These are phyloP conservation scores for Acromyrmex heyeri DNA, from an alignment of 1,140 invertebrate species.

Conservation along the genomic window DNA sequence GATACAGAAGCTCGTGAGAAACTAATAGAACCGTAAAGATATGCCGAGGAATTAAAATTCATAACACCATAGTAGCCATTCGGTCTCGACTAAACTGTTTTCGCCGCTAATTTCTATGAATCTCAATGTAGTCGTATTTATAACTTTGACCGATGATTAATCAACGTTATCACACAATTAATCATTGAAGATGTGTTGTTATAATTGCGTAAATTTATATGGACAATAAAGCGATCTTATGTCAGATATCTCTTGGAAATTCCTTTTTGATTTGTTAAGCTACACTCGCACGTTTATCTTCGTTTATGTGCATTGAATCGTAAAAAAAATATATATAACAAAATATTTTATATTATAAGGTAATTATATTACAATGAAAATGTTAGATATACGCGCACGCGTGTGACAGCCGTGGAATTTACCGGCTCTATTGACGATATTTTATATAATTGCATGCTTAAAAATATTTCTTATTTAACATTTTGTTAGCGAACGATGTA, in stretches of 20 bases:
- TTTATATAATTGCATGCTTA: background rate
- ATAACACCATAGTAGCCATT: slow-evolving; percentile 40
- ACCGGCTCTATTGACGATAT: background rate
- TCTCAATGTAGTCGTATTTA: background rate
- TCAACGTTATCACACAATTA: slow-evolving; percentile 64
- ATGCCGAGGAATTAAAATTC: slow-evolving; percentile 66
- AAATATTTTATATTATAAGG: background rate
- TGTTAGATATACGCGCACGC: background rate
- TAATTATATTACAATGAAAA: slow-evolving; percentile 2
- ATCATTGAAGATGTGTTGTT: slow-evolving; percentile 60
- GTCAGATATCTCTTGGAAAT: background rate
- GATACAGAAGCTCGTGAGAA: slow-evolving; percentile 46
- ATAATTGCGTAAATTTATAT: slow-evolving; percentile 47
- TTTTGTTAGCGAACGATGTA: background rate
- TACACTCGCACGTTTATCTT: slow-evolving; percentile 4
- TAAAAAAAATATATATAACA: slow-evolving; percentile 7
- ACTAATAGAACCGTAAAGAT: slow-evolving; percentile 33
- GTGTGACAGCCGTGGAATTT: background rate
- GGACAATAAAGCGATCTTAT: slow-evolving; percentile 62
- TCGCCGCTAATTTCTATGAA: slow-evolving; percentile 4
- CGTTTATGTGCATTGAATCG: slow-evolving; percentile 20
- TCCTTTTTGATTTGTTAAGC: background rate
- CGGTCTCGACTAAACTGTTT: slow-evolving; percentile 59
- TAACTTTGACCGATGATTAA: slow-evolving; percentile 49
- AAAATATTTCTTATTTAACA: slow-evolving; percentile 24